Conservation (phyloP, 2,113 vertebrate genomes). For the Hippolais icterina region DNA sequence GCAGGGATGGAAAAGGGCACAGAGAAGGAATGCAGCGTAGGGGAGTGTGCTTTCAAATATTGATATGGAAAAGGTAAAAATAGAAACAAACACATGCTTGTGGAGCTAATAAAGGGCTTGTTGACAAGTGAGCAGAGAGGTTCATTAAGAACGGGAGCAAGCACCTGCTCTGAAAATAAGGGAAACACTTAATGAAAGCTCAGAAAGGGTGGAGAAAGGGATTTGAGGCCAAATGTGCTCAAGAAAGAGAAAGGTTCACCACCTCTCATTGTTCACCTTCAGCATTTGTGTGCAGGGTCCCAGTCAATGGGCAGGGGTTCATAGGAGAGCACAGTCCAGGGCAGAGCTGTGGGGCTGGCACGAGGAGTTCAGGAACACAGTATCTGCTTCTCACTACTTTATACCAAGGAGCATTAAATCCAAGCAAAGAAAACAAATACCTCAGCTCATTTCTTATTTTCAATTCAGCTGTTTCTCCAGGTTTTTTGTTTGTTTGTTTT, state of each 20-base stretch:
- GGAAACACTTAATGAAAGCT: neutral
- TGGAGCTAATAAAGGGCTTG: constrained; percentile 45
- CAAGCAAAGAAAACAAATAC: neutral
- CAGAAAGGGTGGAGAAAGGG: neutral
- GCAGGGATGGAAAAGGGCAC: neutral
- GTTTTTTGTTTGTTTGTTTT: neutral
- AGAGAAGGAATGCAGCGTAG: neutral
- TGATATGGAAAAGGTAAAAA: constrained; percentile 45
- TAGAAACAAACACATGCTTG: constrained; percentile 7
- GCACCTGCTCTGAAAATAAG: constrained; percentile 16
- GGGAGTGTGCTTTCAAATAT: constrained; percentile 44
- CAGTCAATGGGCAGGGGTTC: neutral
- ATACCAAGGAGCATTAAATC: neutral
- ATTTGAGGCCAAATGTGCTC: neutral
- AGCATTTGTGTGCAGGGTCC: neutral
- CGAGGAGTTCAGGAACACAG: accelerated
- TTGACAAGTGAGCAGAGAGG: constrained; percentile 24
- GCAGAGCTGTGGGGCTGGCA: neutral
- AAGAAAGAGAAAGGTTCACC: neutral
- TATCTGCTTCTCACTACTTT: neutral
- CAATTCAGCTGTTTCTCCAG: neutral
- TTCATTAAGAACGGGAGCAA: constrained; percentile 4
- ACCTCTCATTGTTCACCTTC: accelerated
- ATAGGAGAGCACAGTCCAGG: accelerated
- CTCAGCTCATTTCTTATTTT: neutral